These are phyloP conservation scores for Eleginops maclovinus DNA, from an alignment of 2,113 vertebrate species.

Conservation along the genomic window DNA sequence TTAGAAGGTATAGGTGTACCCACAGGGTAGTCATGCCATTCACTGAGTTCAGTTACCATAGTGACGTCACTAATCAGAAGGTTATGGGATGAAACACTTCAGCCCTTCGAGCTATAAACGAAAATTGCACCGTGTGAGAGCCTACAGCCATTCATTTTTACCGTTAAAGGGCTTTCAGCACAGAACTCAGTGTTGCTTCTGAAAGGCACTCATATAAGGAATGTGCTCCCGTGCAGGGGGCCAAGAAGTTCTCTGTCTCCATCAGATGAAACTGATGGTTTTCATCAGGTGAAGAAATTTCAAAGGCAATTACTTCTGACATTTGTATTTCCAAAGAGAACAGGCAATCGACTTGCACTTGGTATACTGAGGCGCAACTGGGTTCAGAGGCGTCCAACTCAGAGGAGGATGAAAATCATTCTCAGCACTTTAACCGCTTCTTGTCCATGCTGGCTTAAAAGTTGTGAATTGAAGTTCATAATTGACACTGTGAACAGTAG, in stretches of 20 bases:
- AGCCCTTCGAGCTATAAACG: neutral
- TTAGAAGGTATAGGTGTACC: constrained; percentile 9
- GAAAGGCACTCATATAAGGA: constrained; percentile 34
- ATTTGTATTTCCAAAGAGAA: constrained; percentile 40
- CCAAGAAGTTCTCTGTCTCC: neutral
- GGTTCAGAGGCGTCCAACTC: neutral
- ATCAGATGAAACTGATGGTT: constrained; percentile 38
- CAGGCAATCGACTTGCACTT: constrained; percentile 1
- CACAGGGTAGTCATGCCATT: constrained; percentile 21
- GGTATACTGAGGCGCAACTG: neutral
- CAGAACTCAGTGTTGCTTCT: constrained; percentile 18
- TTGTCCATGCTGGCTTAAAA: neutral
- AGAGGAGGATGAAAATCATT: neutral
- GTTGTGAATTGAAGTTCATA: neutral
- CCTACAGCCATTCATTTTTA: constrained; percentile 54
- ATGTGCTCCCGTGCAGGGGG: constrained; percentile 4
- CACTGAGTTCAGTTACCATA: constrained; percentile 29
- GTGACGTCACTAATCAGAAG: constrained; percentile 29
- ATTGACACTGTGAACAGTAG: neutral
- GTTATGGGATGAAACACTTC: constrained; percentile 16
- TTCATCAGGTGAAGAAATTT: constrained; percentile 53
- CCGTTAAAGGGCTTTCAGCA: constrained; percentile 48
- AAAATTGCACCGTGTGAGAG: constrained; percentile 49
- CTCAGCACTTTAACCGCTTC: neutral
- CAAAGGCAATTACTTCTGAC: constrained; percentile 55